Evolutionary conservation across 2,888 invertebrate species (phyloP), one percentile per base, ranked within the genome.

Genomic region (Dione vanillae): DNA sequence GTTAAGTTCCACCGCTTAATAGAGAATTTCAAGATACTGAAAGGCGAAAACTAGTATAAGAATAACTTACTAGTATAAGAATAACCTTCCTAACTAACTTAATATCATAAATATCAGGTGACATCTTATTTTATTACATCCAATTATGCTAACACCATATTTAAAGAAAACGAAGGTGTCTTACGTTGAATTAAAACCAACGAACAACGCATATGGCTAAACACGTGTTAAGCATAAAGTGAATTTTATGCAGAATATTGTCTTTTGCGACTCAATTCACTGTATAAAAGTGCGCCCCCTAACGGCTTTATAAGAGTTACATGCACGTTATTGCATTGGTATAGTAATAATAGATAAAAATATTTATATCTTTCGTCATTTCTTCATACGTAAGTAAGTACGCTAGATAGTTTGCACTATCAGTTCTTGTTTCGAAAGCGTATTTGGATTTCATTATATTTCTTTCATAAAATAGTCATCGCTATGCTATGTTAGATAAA

Each of bases 391-490:
- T 54, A 54, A 0, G 54, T 43, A 27, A 27, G 43, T 27, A 20
- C 43, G 1, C n/a, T 19, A 2, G 10, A 20, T 19, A 9, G 27
- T 7, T n/a, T 43, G 20, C 27, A 35, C 35, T 47, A 40, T 67
- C 47, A 11, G 8, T 52, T 35, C 19, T 40, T 12, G 14, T 37
- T 45, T 45, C 19, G 11, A 49, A 41, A 59, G 58, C 45, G 41
- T 37, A 45, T 40, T 68, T 68, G 7, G 20, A 65, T 49, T 59
- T 45, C 41, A 62, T 54, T 66, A 19, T 69, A 62, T n/a, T 62
- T 72, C 47, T 66, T 47, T 65, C 49, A 64, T 51, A 66, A 62
- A 45, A 71, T 59, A 52, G 35, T 49, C 11, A 27, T 27, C 27
- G 27, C 27, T 43, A 54, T 8, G 27, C n/a, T 19, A 45, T 40